Evolutionary conservation across 2,113 vertebrate species (phyloP), one percentile per base, ranked within the genome.

Genomic region (Atrichornis clamosus): DNA sequence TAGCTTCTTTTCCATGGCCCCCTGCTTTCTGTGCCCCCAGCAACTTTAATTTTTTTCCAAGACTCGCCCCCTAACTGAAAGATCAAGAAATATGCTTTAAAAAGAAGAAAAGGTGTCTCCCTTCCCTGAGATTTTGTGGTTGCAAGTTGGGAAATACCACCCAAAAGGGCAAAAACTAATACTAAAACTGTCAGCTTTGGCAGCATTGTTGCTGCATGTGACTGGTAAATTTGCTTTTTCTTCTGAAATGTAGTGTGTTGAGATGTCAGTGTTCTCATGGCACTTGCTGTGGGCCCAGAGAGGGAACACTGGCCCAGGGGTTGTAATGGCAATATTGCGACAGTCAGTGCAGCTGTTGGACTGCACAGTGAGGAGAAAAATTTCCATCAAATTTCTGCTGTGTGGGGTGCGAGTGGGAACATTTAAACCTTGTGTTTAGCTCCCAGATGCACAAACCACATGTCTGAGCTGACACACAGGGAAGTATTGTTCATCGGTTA

Each of bases 361-460:
- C 30, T 93, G 42, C 50, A 49, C 6, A 30, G 44, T 0, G 4
- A 91, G 63, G 65, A 74, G 84, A 55, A 93, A 87, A 64, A 35
- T 58, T 73, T 90, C 91, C 87, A 70, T 60, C 6, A 1, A 35
- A 65, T 77, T 94, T 94, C 91, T 87, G 58, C 87, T 58, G 52
- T 94, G 91, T 68, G 67, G 86, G 53, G 87, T 69, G 59, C 1
- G 0, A 96, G 62, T 87, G 78, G 82, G 96, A 96, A 83, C 53
- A 63, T 86, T 92, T 50, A 73, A 93, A 85, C 70, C 58, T 79
- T 37, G 67, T 94, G 39, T 88, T 85, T 42, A 80, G 35, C 35
- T 90, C 75, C 87, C 93, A 95, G 92, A 96, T 95, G 95, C 72
- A 96, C 92, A 95, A 93, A 95, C 72, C 95, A 97, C 94, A 97